Evolutionary conservation across 2,888 invertebrate species (phyloP), one percentile per base, ranked within the genome.

Genomic region (Venusia cambrica): DNA sequence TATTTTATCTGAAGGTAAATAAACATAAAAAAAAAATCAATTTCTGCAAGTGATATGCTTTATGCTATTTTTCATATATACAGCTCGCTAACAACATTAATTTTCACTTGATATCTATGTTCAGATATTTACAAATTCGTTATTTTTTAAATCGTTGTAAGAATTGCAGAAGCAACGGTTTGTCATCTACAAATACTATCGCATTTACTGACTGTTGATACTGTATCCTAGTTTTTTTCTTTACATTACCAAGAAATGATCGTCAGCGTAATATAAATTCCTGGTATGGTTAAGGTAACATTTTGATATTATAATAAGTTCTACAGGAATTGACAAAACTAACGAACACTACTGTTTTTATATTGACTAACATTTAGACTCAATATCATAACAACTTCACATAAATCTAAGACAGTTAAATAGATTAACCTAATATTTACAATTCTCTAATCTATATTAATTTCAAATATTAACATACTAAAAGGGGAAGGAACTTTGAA

Each of bases 401-500:
- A 31, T 31, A 28, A 1, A 9, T n/a, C 37, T 39, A 49, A n/a
- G 41, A 34, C 32, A 40, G 25, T 40, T 41, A 41, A 45, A 41
- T 43, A n/a, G n/a, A 45, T 40, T 45, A 48, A 5, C 3, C 38
- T 46, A 41, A 16, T 49, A 49, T 49, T 42, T 49, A 46, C 46
- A 49, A 35, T 38, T 37, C 4, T 26, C 24, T 39, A 34, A 29
- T 26, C 32, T 31, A 28, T 27, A 32, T 31, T 39, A 22, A 27
- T 25, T 7, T 31, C 31, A 35, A 48, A 48, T n/a, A 54, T 8
- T 43, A 43, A 38, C 57, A 50, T 48, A 38, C 63, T n/a, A 63
- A 63, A 50, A 51, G 62, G 60, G 67, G 61, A 61, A 78, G 79
- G 79, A 79, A 78, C 78, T 78, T 76, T 74, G 63, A 48, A 49